phyloP scores from a whole-genome alignment of 2,888 invertebrate species.

The Rhingia rostrata region DNA sequence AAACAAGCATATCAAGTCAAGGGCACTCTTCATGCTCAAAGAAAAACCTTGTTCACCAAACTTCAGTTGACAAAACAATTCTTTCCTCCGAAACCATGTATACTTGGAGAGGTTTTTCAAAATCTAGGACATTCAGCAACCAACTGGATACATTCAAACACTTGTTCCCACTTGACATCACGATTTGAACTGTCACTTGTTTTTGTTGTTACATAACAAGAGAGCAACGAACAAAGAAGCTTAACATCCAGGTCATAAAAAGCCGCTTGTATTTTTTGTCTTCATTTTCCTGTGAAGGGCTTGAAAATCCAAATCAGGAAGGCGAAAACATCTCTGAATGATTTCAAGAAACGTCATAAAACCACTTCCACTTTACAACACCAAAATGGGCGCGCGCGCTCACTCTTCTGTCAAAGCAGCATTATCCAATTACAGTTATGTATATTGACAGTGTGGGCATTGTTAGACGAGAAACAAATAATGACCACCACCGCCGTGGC shows the following conservation, averaged over 20 bases:
- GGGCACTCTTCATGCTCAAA: not conserved
- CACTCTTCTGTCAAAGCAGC: slow-evolving; percentile 41
- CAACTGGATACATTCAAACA: slow-evolving; percentile 27
- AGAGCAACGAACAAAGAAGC: slow-evolving; percentile 25
- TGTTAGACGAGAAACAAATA: slow-evolving; percentile 2
- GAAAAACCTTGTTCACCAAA: slow-evolving; percentile 1
- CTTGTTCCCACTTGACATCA: slow-evolving; percentile 9
- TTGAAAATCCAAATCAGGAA: slow-evolving; percentile 54
- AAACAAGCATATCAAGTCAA: slow-evolving; percentile 2
- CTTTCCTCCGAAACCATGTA: slow-evolving; percentile 4
- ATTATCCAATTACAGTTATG: slow-evolving; percentile 70
- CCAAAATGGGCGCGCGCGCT: slow-evolving; percentile 16
- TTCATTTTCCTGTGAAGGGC: not conserved
- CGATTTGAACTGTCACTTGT: slow-evolving; percentile 18
- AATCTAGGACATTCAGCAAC: slow-evolving; percentile 31
- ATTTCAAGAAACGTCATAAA: slow-evolving; percentile 46
- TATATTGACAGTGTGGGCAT: slow-evolving; percentile 39
- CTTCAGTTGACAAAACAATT: slow-evolving; percentile 28
- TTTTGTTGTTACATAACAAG: slow-evolving; percentile 40
- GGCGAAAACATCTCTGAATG: slow-evolving; percentile 25
- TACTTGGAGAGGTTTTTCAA: not conserved
- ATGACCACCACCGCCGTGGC: slow-evolving; percentile 44
- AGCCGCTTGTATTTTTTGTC: slow-evolving; percentile 34
- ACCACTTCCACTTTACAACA: slow-evolving; percentile 63
- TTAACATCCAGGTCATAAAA: slow-evolving; percentile 61